Percentiles rank a stretch among this genome's conserved stretches.
phyloP scores from a whole-genome alignment of 2,888 invertebrate genomes.

The Sphecodes monilicornis region DNA sequence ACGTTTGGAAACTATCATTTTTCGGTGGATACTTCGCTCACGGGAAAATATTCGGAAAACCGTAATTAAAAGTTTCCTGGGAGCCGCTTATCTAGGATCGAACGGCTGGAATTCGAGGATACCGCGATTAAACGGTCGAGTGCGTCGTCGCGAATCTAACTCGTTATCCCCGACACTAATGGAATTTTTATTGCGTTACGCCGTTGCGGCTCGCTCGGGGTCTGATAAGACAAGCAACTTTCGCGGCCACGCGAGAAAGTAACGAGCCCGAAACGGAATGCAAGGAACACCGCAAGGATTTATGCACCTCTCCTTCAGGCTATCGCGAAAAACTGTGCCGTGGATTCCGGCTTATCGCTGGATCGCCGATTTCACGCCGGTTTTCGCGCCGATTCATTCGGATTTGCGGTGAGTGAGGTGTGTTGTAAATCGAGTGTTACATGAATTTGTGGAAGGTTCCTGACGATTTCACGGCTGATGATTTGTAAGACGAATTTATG shows the following conservation, averaged over 20 bases:
- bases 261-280: neutral
- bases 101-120: constrained; percentile 46
- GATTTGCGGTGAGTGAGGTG: too few relatives aligned
- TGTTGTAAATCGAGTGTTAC: neutral
- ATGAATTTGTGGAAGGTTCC: neutral
- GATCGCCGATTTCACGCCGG: constrained; percentile 4
- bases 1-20: constrained; percentile 26
- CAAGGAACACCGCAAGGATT: neutral
- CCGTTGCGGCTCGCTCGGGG: neutral
- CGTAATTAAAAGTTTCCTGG: constrained; percentile 60
- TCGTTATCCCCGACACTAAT: constrained; percentile 36
- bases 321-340: neutral
- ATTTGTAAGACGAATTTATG: too few relatives aligned
- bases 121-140: constrained; percentile 54
- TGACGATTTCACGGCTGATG: neutral
- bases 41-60: constrained; percentile 52
- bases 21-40: constrained; percentile 34
- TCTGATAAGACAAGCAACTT: constrained; percentile 22
- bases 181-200: constrained; percentile 38
- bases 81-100: constrained; percentile 38
- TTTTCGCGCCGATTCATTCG: neutral
- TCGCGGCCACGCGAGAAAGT: neutral
- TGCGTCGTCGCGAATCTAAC: constrained; percentile 12
- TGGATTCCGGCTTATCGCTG: neutral
- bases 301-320: neutral